Conservation (phyloP, 2,888 invertebrate species). For the Phragmatobia fuliginosa region DNA sequence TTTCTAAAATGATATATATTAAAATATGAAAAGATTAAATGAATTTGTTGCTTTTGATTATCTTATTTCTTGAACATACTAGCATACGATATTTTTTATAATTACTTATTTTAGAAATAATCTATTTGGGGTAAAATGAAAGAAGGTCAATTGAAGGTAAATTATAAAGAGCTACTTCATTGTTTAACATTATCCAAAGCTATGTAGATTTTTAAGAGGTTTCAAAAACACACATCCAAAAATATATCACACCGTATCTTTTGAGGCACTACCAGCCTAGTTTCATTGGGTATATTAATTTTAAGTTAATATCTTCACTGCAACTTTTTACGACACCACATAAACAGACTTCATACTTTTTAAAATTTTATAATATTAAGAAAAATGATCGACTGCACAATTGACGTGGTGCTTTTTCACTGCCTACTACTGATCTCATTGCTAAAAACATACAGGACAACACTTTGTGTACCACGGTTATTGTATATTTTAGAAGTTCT, state of each 20-base stretch:
- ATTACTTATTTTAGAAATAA: background rate
- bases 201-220: constrained; percentile 26
- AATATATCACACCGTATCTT: constrained; percentile 38
- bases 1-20: background rate
- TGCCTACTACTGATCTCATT: too few species aligned
- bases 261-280: constrained; percentile 37
- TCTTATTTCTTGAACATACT: too few species aligned
- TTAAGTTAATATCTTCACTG: background rate
- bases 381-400: too few species aligned
- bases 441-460: too few species aligned
- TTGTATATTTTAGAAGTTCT: too few species aligned
- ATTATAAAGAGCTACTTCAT: background rate
- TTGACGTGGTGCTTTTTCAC: too few species aligned
- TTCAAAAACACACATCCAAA: constrained; percentile 40
- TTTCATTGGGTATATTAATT: constrained; percentile 11
- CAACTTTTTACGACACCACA: background rate
- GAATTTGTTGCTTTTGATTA: too few species aligned
- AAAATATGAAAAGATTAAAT: too few species aligned
- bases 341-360: background rate
- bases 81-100: too few species aligned
- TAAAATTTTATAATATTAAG: too few species aligned
- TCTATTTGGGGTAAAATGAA: background rate
- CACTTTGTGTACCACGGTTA: too few species aligned
- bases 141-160: background rate
- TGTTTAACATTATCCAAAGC: constrained; percentile 30